phyloP scores from a whole-genome alignment of 2,797 vertebrate genomes.

The Sebastes trivittatus region DNA sequence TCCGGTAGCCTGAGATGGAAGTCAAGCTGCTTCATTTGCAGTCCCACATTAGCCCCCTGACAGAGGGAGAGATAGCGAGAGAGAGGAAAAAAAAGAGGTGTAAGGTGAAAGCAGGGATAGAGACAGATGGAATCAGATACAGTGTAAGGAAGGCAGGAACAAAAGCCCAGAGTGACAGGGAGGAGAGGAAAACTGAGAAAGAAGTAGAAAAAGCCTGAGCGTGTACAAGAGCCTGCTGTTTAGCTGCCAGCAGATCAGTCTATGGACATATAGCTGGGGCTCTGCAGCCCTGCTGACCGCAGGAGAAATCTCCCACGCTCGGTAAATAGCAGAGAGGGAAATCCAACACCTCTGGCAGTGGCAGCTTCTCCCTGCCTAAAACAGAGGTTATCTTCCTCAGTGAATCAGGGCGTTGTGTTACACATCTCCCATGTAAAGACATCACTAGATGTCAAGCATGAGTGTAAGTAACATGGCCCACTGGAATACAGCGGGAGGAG shows the following conservation, averaged over 20 bases:
- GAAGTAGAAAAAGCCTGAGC: conserved; percentile 30
- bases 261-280: conserved; percentile 40
- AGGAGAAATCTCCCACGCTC: conserved; percentile 74
- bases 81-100: conserved; percentile 35
- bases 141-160: conserved; percentile 50
- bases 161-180: conserved; percentile 31
- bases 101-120: conserved; percentile 41
- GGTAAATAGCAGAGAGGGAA: conserved; percentile 76
- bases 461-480: conserved; percentile 80
- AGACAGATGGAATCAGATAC: conserved; percentile 60
- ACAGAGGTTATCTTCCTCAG: conserved; percentile 78
- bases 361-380: conserved; percentile 64
- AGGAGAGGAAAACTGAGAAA: conserved; percentile 29
- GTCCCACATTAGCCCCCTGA: conserved; percentile 72
- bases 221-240: conserved; percentile 40
- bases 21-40: conserved; percentile 81
- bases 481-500: conserved; percentile 57
- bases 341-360: conserved; percentile 76
- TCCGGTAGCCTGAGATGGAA: conserved; percentile 75
- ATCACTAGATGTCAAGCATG: conserved; percentile 73
- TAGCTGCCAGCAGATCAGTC: conserved; percentile 52
- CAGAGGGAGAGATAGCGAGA: conserved; percentile 43
- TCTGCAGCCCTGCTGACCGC: conserved; percentile 70
- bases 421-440: conserved; percentile 81
- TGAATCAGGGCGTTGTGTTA: conserved; percentile 76